A percentile compares a stretch with the other conserved stretches of the same genome.
These are phyloP conservation scores for Heliornis fulica DNA, from an alignment of 2,113 vertebrate genomes.

Conservation along the genomic window DNA sequence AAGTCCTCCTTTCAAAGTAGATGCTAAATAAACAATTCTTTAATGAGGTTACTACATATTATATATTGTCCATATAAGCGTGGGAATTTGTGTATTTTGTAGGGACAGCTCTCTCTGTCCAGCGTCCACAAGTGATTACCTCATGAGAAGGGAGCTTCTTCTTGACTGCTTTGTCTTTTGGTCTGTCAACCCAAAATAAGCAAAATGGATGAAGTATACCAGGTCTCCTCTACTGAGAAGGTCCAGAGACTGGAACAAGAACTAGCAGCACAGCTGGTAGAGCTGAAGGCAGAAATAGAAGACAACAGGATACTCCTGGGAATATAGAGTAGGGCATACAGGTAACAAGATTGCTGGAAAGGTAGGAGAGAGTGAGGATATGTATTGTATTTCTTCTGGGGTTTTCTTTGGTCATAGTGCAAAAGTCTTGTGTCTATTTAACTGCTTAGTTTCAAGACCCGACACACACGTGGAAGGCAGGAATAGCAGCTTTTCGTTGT, in stretches of 20 bases:
- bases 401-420: rapidly evolving
- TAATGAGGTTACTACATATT: neutral
- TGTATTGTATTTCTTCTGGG: neutral
- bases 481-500: neutral
- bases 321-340: neutral
- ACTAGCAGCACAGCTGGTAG: conserved; percentile 57
- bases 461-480: neutral
- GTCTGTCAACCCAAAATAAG: neutral
- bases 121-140: neutral
- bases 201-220: conserved; percentile 67
- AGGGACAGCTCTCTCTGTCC: neutral
- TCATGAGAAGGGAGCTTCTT: neutral
- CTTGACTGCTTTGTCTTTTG: neutral
- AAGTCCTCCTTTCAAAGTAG: neutral
- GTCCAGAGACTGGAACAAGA: conserved; percentile 76
- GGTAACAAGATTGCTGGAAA: conserved; percentile 47
- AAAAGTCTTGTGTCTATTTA: neutral
- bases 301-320: conserved; percentile 31
- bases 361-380: neutral
- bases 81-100: neutral
- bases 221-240: conserved; percentile 70
- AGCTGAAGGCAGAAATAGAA: conserved; percentile 72
- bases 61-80: neutral
- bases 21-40: neutral
- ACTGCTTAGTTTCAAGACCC: neutral